Percentiles rank a stretch among this genome's conserved stretches.
Conservation (phyloP, 1,140 invertebrate species). For the Trichogramma pretiosum region DNA sequence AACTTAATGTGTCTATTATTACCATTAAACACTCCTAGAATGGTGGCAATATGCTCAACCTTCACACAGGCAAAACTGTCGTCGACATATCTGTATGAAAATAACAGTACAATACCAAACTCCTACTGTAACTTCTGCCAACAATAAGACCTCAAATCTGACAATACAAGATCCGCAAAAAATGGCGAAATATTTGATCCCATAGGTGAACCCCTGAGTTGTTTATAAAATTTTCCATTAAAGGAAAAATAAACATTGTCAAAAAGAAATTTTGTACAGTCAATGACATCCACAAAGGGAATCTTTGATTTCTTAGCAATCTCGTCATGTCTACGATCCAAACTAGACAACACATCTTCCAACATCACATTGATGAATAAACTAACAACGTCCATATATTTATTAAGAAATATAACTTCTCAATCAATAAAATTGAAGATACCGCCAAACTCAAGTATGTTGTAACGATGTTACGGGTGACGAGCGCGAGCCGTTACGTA, state of each 20-base stretch:
- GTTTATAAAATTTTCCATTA: constrained; percentile 9
- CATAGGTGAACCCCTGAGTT: constrained; percentile 18
- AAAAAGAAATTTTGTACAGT: constrained; percentile 9
- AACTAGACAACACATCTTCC: too few species aligned
- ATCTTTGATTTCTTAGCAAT: too few species aligned
- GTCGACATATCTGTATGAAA: neutral
- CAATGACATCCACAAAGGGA: neutral
- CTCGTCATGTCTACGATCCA: too few species aligned
- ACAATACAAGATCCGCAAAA: constrained; percentile 17
- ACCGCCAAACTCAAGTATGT: too few species aligned
- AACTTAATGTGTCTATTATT: constrained; percentile 15
- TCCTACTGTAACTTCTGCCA: neutral
- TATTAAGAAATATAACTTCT: too few species aligned
- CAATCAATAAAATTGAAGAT: too few species aligned
- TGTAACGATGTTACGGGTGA: too few species aligned
- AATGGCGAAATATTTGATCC: constrained; percentile 15
- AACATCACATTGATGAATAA: too few species aligned
- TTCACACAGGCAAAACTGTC: neutral
- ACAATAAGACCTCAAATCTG: constrained; percentile 5
- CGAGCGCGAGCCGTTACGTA: too few species aligned
- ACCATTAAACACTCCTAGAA: constrained; percentile 9
- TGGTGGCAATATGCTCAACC: neutral
- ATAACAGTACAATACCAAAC: neutral
- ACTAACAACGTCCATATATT: too few species aligned
- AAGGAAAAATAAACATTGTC: constrained; percentile 5